Conservation (phyloP, 2,113 vertebrate genomes). For the Gracilinanus agilis region DNA sequence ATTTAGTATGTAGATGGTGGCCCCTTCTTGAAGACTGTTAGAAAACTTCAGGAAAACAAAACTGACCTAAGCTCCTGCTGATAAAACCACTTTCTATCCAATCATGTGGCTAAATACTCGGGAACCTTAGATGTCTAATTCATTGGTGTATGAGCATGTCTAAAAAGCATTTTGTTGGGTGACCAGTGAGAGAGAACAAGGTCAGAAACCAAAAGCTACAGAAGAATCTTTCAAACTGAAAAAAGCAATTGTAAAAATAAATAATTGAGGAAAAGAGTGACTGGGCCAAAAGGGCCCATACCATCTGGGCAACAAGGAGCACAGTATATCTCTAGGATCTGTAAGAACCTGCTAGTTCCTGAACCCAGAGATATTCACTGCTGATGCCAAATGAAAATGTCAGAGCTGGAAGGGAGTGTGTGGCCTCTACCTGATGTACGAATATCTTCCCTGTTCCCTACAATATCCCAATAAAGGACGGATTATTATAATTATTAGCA, state of each 20-base stretch:
- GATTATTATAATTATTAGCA: neutral
- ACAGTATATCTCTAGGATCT: neutral
- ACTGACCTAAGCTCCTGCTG: neutral
- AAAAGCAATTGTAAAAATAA: neutral
- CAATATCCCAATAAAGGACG: neutral
- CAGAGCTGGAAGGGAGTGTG: neutral
- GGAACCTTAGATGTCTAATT: neutral
- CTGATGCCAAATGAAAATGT: neutral
- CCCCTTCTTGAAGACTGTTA: neutral
- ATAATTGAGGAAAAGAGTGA: neutral
- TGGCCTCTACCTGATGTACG: neutral
- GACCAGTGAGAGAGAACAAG: neutral
- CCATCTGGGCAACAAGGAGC: neutral
- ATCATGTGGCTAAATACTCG: neutral
- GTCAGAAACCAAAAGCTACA: neutral
- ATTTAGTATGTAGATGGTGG: neutral
- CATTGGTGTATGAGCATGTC: neutral
- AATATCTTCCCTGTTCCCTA: neutral
- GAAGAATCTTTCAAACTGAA: neutral
- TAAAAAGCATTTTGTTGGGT: neutral
- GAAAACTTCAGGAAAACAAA: neutral
- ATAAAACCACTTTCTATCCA: conserved; percentile 8
- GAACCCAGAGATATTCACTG: neutral
- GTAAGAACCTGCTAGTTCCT: neutral
- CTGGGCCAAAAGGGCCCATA: neutral